Evolutionary conservation across 2,888 invertebrate genomes (phyloP), one percentile per base, ranked within the genome.

Genomic region (Amblyteles armatorius): DNA sequence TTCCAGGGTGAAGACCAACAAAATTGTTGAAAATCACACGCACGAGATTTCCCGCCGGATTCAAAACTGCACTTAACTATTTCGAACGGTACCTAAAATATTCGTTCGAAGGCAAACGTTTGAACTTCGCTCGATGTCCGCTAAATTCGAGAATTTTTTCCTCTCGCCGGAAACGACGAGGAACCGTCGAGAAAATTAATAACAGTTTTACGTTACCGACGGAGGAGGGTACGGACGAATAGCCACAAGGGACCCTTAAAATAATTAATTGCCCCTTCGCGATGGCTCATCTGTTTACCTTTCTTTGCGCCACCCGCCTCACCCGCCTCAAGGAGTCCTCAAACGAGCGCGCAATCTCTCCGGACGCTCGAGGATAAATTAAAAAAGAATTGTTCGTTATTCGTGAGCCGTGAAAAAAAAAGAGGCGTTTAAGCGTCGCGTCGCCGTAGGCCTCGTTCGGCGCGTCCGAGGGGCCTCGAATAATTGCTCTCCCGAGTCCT

Each of bases 401-500:
- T 44, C 13, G 44, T 3, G 44, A 44, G 13, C 44, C 44, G 44
- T 16, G 16, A 44, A 57, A 57, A 57, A 57, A 55, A 55, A 55
- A 19, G 22, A 26, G 7, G 11, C 26, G 57, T 26, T 57, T 40
- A 33, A 74, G 9, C 60, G 33, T 74, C 19, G 22, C 26, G n/a
- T 7, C 44, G 48, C n/a, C 48, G 11, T 33, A 22, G 60, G 48
- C 22, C 74, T 29, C 29, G 60, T 26, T 74, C 19, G 60, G 60
- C 48, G 33, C n/a, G 44, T 63, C 44, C n/a, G 48, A 48, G 29
- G 36, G 29, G 22, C 11, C 7, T 19, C 63, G 63, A 63, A 29
- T 73, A 73, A 74, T 63, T 60, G 60, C 57, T 73, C 52, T 26
- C 26, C 22, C 9, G 40, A 73, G 73, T 44, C 44, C 22, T 60